Evolutionary conservation across 2,888 invertebrate genomes (phyloP), one percentile per base, ranked within the genome.

Genomic region (Rosalia funebris): DNA sequence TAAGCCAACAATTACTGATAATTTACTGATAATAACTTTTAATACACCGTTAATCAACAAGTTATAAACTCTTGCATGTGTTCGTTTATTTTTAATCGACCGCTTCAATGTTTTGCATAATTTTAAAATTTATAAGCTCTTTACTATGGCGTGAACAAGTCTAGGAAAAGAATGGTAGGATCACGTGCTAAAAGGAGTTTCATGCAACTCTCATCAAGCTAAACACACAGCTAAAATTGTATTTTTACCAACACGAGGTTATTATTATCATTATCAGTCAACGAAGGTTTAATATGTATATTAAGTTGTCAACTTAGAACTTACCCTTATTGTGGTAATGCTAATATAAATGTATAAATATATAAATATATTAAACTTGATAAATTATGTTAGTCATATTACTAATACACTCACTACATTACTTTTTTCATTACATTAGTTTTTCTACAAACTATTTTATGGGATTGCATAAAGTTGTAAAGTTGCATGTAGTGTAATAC

Each of bases 251-350:
- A 52, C 52, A 39, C 37, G 41, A 14, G 52, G 41, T 41, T 36
- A 52, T 52, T 52, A 52, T 39, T 41, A 12, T 39, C 41, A 52
- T 52, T 52, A 52, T 52, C 52, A 52, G 41, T n/a, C 50, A 19
- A 36, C 41, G 37, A 14, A 37, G 41, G 41, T 16, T 9, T 57
- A 57, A 57, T 57, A 52, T 50, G 58, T 61, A 57, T 61, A 64
- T 64, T 61, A 64, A 64, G 61, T 39, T 61, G 64, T 64, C 64
- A 61, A 55, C 58, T 34, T 34, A 3, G 10, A 34, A 34, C 10
- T 34, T 2, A 2, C 10, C 7, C 11, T n/a, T n/a, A n/a, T n/a
- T n/a, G 34, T 34, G 34, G 34, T 25, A 25, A 5, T 25, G 7
- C 7, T 25, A 25, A 25, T 25, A 25, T 25, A 7, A 25, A n/a